phyloP scores from a whole-genome alignment of 2,888 invertebrate species.

The Agelastica alni region DNA sequence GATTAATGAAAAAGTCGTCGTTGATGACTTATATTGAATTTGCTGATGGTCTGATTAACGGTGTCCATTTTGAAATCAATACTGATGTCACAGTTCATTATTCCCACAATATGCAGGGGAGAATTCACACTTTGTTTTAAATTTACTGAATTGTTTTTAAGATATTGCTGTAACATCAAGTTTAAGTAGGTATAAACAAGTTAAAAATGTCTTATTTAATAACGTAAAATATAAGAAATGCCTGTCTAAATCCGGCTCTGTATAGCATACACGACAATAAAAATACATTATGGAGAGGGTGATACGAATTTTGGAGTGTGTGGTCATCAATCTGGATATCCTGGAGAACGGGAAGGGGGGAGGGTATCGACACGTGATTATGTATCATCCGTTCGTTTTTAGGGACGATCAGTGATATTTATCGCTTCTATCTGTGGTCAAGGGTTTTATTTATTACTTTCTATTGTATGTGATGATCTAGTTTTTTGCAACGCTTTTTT shows the following conservation, averaged over 20 bases:
- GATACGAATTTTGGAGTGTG: conserved; percentile 23
- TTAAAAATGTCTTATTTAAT: too few relatives aligned
- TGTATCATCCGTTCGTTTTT: conserved; percentile 28
- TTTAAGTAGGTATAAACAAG: too few relatives aligned
- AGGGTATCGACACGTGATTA: conserved; percentile 27
- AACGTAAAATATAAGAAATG: too few relatives aligned
- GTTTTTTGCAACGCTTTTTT: conserved; percentile 5
- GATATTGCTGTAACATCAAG: too few relatives aligned
- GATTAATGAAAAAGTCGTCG: too few relatives aligned
- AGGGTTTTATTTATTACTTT: conserved; percentile 24
- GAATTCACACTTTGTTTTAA: too few relatives aligned
- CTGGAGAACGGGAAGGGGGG: conserved; percentile 17
- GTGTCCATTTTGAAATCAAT: too few relatives aligned
- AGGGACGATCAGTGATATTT: conserved; percentile 29
- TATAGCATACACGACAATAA: conserved; percentile 29
- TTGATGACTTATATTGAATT: too few relatives aligned
- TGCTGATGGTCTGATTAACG: too few relatives aligned
- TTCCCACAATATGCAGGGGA: too few relatives aligned
- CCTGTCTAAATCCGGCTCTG: neutral
- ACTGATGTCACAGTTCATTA: too few relatives aligned
- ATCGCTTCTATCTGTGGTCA: conserved; percentile 20
- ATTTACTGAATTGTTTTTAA: too few relatives aligned
- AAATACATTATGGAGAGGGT: conserved; percentile 29
- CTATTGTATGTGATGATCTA: conserved; percentile 21
- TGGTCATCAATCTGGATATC: conserved; percentile 30